Conservation (phyloP, 1,140 invertebrate genomes). For the Caenorhabditis brenneri region DNA sequence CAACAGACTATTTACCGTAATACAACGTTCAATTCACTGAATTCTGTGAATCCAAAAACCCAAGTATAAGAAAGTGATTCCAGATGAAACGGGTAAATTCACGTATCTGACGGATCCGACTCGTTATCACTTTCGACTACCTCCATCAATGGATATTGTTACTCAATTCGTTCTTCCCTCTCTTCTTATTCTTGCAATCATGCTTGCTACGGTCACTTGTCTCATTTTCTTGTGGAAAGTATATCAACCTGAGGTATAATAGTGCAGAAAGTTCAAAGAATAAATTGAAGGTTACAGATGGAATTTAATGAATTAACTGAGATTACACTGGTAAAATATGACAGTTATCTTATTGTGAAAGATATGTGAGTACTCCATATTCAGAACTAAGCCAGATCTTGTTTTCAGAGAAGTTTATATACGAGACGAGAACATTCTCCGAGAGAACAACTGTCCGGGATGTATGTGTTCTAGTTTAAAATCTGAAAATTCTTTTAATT, state of each 20-base stretch:
- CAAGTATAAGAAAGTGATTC: not conserved
- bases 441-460: not conserved
- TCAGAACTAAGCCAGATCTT: not conserved
- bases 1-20: too few species aligned
- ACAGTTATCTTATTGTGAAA: not conserved
- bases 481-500: too few species aligned
- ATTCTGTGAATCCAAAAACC: too few species aligned
- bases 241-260: not conserved
- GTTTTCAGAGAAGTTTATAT: not conserved
- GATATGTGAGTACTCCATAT: not conserved
- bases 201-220: not conserved
- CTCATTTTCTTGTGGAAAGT: not conserved
- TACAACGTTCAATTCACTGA: too few species aligned
- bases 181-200: not conserved
- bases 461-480: not conserved
- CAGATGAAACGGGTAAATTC: conserved; percentile 20
- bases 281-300: not conserved
- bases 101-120: conserved; percentile 3
- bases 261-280: too few species aligned
- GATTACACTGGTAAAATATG: not conserved
- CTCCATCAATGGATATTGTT: not conserved
- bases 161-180: not conserved
- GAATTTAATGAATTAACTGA: conserved; percentile 6
- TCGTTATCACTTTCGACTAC: conserved; percentile 1
- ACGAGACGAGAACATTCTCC: not conserved